A percentile compares a stretch with the other conserved stretches of the same genome.
These are phyloP conservation scores for Tragelaphus scriptus DNA, from an alignment of 2,113 vertebrate species.

Conservation along the genomic window DNA sequence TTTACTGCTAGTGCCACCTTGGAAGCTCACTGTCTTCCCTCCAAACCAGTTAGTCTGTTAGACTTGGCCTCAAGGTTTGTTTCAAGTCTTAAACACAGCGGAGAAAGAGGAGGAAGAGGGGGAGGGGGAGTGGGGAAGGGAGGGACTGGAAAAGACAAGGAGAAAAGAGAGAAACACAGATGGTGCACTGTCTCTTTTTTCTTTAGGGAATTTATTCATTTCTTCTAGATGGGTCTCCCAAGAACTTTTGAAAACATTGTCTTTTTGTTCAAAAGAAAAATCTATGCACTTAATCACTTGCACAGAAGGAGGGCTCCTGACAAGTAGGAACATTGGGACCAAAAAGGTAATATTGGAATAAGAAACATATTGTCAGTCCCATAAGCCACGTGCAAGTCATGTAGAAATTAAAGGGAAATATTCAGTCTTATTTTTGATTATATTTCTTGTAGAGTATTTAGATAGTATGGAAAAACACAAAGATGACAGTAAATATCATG, in stretches of 20 bases:
- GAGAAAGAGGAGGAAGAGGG: neutral
- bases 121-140: neutral
- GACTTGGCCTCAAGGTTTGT: neutral
- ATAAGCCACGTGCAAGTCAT: neutral
- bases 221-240: neutral
- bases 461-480: neutral
- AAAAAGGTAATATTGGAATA: neutral
- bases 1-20: neutral
- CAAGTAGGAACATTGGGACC: neutral
- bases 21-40: neutral
- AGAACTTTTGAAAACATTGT: conserved; percentile 43
- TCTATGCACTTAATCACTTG: neutral
- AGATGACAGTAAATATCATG: neutral
- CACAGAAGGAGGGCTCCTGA: neutral
- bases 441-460: neutral
- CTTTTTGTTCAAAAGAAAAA: conserved; percentile 33
- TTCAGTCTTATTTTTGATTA: neutral
- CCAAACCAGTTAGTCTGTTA: neutral
- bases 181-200: neutral
- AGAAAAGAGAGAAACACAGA: neutral
- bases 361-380: neutral
- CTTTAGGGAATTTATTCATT: neutral
- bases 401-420: conserved; percentile 7
- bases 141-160: neutral
- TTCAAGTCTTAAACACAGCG: neutral